Percentiles rank a stretch among this genome's conserved stretches.
Conservation (phyloP, 1,140 invertebrate species). For the Brachionus rotundiformis region DNA sequence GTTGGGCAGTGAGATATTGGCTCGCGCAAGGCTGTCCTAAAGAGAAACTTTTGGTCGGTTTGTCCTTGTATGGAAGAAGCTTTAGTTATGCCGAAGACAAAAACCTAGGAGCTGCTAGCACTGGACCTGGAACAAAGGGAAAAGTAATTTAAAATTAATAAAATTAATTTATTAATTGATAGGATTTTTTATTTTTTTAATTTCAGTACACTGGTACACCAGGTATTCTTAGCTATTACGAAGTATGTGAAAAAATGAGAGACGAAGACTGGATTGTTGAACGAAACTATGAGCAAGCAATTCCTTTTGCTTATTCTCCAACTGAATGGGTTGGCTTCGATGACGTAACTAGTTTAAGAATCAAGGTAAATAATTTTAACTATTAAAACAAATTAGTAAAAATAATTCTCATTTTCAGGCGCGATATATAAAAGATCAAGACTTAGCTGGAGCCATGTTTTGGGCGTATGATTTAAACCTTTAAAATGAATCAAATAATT, state of each 20-base stretch:
- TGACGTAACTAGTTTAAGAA: conserved; percentile 67
- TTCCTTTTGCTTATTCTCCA: conserved; percentile 77
- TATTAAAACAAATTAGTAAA: no score
- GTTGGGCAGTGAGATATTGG: conserved; percentile 68
- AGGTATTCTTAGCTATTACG: conserved; percentile 88
- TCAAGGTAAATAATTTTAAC: conserved; percentile 54
- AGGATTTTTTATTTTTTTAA: conserved; percentile 56
- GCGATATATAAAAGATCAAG: conserved; percentile 68
- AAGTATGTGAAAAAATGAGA: conserved; percentile 65
- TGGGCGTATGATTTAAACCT: conserved; percentile 71
- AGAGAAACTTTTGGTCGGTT: conserved; percentile 78
- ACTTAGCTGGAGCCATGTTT: conserved; percentile 51
- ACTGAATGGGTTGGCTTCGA: conserved; percentile 94
- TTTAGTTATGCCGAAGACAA: conserved; percentile 73
- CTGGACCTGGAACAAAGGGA: conserved; percentile 68
- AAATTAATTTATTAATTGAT: neutral
- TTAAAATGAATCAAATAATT: no score
- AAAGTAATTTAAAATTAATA: conserved; percentile 6
- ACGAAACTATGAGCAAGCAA: conserved; percentile 33
- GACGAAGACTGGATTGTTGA: neutral
- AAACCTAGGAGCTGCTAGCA: conserved; percentile 83
- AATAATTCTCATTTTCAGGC: conserved; percentile 68
- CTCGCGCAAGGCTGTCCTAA: conserved; percentile 73
- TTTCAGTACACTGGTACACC: conserved; percentile 80
- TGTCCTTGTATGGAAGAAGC: conserved; percentile 84